Evolutionary conservation across 2,797 vertebrate species (phyloP), one percentile per base, ranked within the genome.

Genomic region (Oophaga sylvatica): DNA sequence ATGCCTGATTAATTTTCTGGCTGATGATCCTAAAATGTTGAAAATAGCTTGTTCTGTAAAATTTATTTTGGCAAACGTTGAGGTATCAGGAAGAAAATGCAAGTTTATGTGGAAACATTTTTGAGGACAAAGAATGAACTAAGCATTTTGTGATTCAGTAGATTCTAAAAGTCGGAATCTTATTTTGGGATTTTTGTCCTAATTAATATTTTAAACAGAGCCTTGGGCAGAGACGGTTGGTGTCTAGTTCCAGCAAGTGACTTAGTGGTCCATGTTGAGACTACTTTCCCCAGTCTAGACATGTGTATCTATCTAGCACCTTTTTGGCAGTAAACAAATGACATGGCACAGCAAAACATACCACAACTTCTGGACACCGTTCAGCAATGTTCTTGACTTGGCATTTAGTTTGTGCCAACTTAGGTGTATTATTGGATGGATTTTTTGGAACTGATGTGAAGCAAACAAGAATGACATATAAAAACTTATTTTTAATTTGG

Each of bases 31-130:
- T 59, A 62, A 79, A 77, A 85, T 76, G 48, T 68, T 85, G 78
- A 88, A 88, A 85, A 59, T 89, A 89, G 79, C 83, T 85, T 85
- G 83, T 89, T 85, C 71, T 81, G 79, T 89, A 48, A 77, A 48
- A 86, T 88, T 88, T 88, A 70, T 86, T 82, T 89, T 89, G 84
- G 87, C 87, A 85, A 81, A 84, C 19, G 31, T 45, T 19, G 12
- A 70, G 59, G 53, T 76, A 89, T 70, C 62, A 77, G 48, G 13
- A 82, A 75, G 70, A 86, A 82, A 82, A 77, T 35, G 60, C 80
- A n/a, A 68, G 70, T 86, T 89, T 86, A 86, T 86, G 62, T 89
- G 87, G 76, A 88, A 85, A 81, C 56, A 85, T 85, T 80, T 81
- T 81, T 56, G 70, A 53, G 70, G 15, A 48, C 29, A 45, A 11